phyloP scores from a whole-genome alignment of 2,797 vertebrate genomes.

The Melanotaenia maccullochi region DNA sequence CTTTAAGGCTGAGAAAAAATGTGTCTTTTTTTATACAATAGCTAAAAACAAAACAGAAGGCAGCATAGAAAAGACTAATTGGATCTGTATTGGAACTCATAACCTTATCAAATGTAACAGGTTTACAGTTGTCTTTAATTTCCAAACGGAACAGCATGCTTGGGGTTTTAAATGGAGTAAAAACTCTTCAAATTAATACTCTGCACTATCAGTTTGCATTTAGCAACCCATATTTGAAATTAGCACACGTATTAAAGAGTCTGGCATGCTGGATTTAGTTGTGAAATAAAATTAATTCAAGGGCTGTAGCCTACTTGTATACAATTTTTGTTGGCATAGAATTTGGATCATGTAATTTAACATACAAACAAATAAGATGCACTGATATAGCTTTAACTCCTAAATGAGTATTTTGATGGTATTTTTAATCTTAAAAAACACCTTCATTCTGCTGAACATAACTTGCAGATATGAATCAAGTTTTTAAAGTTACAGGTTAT shows the following conservation, averaged over 20 bases:
- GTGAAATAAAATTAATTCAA: not conserved
- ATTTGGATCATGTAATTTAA: not conserved
- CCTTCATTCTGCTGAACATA: constrained; percentile 13
- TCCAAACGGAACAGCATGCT: not conserved
- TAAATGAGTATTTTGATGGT: not conserved
- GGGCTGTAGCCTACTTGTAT: not conserved
- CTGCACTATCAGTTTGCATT: too few species aligned
- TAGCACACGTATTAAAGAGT: not conserved
- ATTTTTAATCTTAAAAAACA: not conserved
- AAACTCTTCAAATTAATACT: not conserved
- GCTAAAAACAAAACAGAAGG: not conserved
- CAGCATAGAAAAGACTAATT: not conserved
- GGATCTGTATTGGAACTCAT: not conserved
- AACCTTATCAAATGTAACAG: constrained; percentile 2
- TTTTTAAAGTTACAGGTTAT: constrained; percentile 24
- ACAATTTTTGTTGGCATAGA: not conserved
- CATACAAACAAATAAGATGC: not conserved
- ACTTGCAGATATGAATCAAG: constrained; percentile 22
- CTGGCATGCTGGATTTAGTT: not conserved
- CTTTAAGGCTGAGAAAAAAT: not conserved
- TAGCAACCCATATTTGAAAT: too few species aligned
- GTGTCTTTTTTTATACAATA: not conserved
- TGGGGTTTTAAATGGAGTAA: not conserved
- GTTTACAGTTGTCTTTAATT: constrained; percentile 1
- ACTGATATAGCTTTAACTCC: not conserved